Evolutionary conservation across 2,797 vertebrate species (phyloP).

Genomic region (Melopsittacus undulatus): DNA sequence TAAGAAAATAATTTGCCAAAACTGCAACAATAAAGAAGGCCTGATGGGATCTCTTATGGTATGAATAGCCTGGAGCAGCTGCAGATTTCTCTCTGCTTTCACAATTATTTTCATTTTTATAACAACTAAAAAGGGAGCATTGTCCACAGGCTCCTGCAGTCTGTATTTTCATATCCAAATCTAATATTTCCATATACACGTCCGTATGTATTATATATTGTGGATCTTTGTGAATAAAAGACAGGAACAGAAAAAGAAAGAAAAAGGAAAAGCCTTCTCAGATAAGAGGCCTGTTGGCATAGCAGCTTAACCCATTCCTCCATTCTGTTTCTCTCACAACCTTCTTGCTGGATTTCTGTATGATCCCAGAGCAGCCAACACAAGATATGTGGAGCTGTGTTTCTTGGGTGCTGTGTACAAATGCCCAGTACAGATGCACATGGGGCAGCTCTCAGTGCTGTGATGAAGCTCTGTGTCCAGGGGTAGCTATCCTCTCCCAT

Average conservation of each 20-base stretch:
- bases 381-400: not conserved
- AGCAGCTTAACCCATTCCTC: constrained; percentile 5
- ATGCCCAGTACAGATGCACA: rapidly evolving
- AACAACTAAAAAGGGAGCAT: constrained; percentile 80
- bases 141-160: constrained; percentile 74
- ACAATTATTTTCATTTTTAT: constrained; percentile 85
- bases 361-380: not conserved
- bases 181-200: constrained; percentile 55
- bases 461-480: rapidly evolving
- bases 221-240: constrained; percentile 39
- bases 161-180: constrained; percentile 68
- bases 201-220: constrained; percentile 48
- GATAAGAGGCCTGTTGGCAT: constrained; percentile 57
- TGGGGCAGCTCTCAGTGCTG: rapidly evolving
- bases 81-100: constrained; percentile 82
- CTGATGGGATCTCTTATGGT: constrained; percentile 83
- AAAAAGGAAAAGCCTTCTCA: constrained; percentile 26
- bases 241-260: constrained; percentile 28
- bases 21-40: constrained; percentile 83
- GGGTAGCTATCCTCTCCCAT: rapidly evolving
- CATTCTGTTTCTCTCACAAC: not conserved
- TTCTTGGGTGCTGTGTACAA: not conserved
- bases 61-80: constrained; percentile 84
- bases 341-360: not conserved
- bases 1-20: constrained; percentile 89